Percentiles rank a stretch among this genome's conserved stretches.
phyloP scores from a whole-genome alignment of 2,888 invertebrate species.

The Coleophora flavipennella region DNA sequence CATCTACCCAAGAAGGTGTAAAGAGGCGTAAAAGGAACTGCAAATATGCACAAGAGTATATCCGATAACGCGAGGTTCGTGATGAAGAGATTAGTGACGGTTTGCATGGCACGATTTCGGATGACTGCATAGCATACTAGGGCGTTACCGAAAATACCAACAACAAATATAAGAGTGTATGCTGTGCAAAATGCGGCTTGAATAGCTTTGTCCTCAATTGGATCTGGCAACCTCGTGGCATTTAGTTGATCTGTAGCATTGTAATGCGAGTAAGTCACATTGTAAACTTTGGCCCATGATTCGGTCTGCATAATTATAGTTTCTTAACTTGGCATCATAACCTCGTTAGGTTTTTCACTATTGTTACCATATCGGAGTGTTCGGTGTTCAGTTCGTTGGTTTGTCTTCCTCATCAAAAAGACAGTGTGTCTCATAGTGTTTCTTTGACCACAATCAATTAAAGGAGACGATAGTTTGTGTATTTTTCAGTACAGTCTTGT shows the following conservation, averaged over 20 bases:
- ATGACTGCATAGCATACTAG: constrained; percentile 90
- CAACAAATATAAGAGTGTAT: constrained; percentile 84
- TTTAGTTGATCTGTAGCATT: constrained; percentile 30
- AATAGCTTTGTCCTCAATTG: constrained; percentile 77
- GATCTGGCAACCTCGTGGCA: constrained; percentile 40
- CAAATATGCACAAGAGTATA: constrained; percentile 86
- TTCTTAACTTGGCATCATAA: constrained; percentile 56
- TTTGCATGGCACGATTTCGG: constrained; percentile 90
- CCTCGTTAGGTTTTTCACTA: constrained; percentile 34
- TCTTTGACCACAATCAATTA: no score
- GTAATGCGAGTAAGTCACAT: constrained; percentile 25
- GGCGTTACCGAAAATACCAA: constrained; percentile 87
- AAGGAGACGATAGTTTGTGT: no score
- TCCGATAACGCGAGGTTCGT: constrained; percentile 92
- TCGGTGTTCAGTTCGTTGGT: no score
- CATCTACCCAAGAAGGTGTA: constrained; percentile 88
- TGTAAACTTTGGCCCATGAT: constrained; percentile 40
- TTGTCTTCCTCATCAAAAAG: no score
- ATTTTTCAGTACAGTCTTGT: no score
- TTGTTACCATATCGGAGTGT: no score
- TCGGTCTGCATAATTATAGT: constrained; percentile 54
- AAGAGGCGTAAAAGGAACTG: constrained; percentile 91
- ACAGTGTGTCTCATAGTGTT: no score
- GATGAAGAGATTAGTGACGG: constrained; percentile 94
- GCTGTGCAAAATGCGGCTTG: constrained; percentile 82